Base-by-base conservation (phyloP, 2,797 vertebrate species). In the Myotis vivesi region DNA sequence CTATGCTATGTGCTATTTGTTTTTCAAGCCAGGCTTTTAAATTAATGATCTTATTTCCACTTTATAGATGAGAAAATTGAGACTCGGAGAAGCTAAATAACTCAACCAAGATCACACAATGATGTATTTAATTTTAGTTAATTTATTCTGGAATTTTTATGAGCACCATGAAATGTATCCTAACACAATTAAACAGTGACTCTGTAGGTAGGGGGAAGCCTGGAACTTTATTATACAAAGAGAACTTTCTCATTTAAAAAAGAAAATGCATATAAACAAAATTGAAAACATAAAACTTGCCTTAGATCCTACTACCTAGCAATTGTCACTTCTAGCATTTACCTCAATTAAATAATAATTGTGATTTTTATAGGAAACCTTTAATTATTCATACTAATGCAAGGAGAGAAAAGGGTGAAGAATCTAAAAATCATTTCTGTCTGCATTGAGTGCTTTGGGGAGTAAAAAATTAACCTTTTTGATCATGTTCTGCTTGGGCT, bases 381-480 rank as follows among this genome's bases (percentile, higher is more conserved):
- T 92, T 38, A 51, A 33, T 83, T 22, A 8, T 88, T 92, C 79
- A 62, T 68, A 41, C 38, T 75, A 90, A 92, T 88, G 53, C 51
- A 87, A 81, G 68, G 73, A 92, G 62, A 84, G 57, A 55, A 90
- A 92, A 69, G 53, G 28, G 33, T 55, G 7, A 44, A 84, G 59
- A 95, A 92, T 89, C 55, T 92, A 83, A 94, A 92, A 88, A 77
- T 93, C 73, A 73, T 77, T 95, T 97, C 38, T 91, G 55, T 96
- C 69, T 93, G n/a, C 22, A 62, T 66, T 82, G 38, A 16, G 0
- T 83, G 36, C 92, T 97, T 94, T 95, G 0, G 77, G 86, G 94
- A 96, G 69, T 76, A 86, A 73, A 95, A 96, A 93, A 96, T 97
- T 95, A 96, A 96, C 92, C 96, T 96, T 97, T 95, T 92, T 96